Evolutionary conservation across 1,140 invertebrate genomes (phyloP).

Genomic region (Cydia pomonella): DNA sequence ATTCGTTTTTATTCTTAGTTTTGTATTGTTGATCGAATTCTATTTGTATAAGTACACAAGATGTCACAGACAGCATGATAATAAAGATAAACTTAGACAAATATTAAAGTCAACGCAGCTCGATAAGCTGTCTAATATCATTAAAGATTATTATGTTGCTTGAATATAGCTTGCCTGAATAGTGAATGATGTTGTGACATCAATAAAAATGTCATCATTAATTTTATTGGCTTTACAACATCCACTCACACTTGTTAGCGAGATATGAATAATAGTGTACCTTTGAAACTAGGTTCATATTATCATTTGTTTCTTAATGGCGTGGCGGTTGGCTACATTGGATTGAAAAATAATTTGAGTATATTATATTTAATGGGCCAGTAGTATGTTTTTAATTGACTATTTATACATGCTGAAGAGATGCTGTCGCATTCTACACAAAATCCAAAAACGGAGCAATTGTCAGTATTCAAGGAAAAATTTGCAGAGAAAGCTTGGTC

Average conservation of each 20-base stretch:
- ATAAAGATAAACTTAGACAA: neutral
- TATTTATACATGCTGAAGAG: too few relatives aligned
- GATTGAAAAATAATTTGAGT: neutral
- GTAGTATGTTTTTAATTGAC: neutral
- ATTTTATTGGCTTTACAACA: conserved; percentile 25
- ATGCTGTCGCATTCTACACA: too few relatives aligned
- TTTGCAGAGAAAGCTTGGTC: too few relatives aligned
- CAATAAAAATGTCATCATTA: conserved; percentile 32
- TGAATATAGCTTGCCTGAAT: conserved; percentile 33
- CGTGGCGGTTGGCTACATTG: neutral
- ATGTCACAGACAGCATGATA: neutral
- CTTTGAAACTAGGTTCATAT: conserved; percentile 14
- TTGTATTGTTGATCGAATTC: too few relatives aligned
- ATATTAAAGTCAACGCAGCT: conserved; percentile 25
- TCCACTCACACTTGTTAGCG: conserved; percentile 24
- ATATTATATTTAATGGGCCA: neutral
- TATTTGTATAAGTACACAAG: too few relatives aligned
- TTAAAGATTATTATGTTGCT: conserved; percentile 25
- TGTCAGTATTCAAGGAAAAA: too few relatives aligned
- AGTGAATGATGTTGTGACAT: conserved; percentile 27
- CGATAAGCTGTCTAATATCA: conserved; percentile 27
- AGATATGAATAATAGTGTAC: conserved; percentile 26
- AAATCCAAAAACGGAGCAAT: too few relatives aligned
- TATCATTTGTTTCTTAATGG: conserved; percentile 28
- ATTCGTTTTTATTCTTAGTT: too few relatives aligned